These are phyloP conservation scores for Kuschelorhynchus macadamiae DNA, from an alignment of 2,888 invertebrate species.

Conservation along the genomic window DNA sequence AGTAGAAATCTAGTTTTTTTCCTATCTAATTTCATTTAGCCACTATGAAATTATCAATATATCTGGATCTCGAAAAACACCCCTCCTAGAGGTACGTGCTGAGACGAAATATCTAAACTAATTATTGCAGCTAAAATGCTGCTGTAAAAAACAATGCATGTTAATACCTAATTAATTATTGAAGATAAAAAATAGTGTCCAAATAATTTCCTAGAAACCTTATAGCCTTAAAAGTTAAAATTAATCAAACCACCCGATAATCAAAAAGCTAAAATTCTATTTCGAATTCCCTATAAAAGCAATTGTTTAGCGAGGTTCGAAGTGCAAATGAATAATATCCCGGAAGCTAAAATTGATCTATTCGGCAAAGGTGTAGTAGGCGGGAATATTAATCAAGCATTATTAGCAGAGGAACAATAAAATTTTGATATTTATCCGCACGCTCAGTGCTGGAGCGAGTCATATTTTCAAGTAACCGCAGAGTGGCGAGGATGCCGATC, in stretches of 20 bases:
- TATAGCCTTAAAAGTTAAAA: conserved; percentile 26
- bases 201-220: background rate
- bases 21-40: no score
- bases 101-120: no score
- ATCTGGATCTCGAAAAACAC: no score
- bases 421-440: conserved; percentile 44
- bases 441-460: conserved; percentile 14
- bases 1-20: no score
- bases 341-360: conserved; percentile 43
- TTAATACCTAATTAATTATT: no score
- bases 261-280: conserved; percentile 41
- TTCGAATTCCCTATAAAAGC: conserved; percentile 10
- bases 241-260: conserved; percentile 28
- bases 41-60: no score
- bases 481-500: conserved; percentile 21
- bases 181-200: no score
- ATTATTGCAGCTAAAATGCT: no score
- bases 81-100: no score
- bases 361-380: conserved; percentile 38
- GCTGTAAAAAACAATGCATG: no score
- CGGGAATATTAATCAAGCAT: conserved; percentile 44
- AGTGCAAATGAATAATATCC: conserved; percentile 41
- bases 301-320: no score
- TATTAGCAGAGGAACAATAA: conserved; percentile 49
- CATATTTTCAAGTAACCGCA: conserved; percentile 36